Percentiles rank a stretch among this genome's conserved stretches.
Conservation (phyloP, 2,113 vertebrate species). For the Caloenas nicobarica region DNA sequence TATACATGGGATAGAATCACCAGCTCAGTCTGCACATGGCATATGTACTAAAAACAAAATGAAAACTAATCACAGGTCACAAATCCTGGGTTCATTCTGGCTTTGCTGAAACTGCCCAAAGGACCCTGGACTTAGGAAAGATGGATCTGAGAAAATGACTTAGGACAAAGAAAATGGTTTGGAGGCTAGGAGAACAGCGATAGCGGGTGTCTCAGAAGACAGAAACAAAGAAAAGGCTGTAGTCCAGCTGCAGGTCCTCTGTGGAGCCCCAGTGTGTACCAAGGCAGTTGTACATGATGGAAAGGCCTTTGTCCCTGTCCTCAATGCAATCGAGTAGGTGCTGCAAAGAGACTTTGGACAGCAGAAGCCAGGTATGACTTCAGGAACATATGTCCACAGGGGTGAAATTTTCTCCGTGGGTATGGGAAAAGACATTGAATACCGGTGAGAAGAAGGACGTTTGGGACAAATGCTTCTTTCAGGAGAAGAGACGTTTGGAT, state of each 20-base stretch:
- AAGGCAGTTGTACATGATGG: accelerated
- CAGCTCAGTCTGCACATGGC: background rate
- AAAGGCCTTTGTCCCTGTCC: background rate
- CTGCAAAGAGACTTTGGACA: background rate
- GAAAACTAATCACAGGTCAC: background rate
- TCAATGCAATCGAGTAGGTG: accelerated
- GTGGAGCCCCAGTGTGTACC: background rate
- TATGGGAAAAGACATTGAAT: background rate
- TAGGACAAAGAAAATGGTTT: background rate
- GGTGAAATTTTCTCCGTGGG: background rate
- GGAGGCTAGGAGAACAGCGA: background rate
- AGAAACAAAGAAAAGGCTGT: background rate
- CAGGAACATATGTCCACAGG: background rate
- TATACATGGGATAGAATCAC: background rate
- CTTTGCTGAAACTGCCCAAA: background rate
- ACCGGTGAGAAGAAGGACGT: background rate
- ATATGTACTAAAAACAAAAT: background rate
- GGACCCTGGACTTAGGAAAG: background rate
- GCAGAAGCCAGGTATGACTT: background rate
- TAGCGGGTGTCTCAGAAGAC: background rate
- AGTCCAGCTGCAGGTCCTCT: background rate
- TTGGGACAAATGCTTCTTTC: background rate
- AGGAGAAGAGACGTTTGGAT: background rate
- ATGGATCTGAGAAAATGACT: background rate
- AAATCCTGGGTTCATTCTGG: background rate